Percentiles rank a stretch among this genome's conserved stretches.
Evolutionary conservation across 2,797 vertebrate genomes (phyloP).

Genomic region (Todus mexicanus): DNA sequence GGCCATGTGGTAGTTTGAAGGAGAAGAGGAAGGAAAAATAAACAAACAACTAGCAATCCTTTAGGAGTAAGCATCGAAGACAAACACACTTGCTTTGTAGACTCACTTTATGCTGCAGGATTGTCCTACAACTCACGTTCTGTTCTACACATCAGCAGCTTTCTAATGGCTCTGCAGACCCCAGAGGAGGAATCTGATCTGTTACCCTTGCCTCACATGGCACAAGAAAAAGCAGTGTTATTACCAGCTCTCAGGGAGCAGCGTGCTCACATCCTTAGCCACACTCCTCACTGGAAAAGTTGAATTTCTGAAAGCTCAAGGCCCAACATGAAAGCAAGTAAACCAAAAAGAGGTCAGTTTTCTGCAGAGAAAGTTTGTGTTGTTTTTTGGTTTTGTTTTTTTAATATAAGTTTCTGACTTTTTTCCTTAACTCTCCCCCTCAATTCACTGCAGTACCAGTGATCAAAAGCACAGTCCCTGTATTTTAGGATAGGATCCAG

Average conservation of each 20-base stretch:
- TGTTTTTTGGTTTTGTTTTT: too few relatives aligned
- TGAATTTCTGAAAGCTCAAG: neutral
- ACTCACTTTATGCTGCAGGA: fast-evolving
- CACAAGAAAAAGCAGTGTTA: neutral
- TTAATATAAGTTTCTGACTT: too few relatives aligned
- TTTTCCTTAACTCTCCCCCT: neutral
- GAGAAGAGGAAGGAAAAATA: neutral
- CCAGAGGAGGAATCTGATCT: neutral
- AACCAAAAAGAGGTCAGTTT: neutral
- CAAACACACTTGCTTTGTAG: neutral
- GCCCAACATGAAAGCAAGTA: neutral
- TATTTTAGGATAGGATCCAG: neutral
- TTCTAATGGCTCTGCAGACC: neutral
- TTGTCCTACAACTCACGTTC: neutral
- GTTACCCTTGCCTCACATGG: neutral
- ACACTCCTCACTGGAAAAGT: neutral
- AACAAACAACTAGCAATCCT: neutral
- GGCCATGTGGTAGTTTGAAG: neutral
- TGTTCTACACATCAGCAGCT: neutral
- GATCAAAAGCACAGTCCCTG: neutral
- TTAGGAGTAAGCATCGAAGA: neutral
- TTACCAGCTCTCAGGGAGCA: neutral
- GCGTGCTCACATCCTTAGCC: neutral
- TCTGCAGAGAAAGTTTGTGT: neutral
- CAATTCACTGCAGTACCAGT: neutral